phyloP scores from a whole-genome alignment of 1,140 invertebrate species.

The Lanistes nyassanus region DNA sequence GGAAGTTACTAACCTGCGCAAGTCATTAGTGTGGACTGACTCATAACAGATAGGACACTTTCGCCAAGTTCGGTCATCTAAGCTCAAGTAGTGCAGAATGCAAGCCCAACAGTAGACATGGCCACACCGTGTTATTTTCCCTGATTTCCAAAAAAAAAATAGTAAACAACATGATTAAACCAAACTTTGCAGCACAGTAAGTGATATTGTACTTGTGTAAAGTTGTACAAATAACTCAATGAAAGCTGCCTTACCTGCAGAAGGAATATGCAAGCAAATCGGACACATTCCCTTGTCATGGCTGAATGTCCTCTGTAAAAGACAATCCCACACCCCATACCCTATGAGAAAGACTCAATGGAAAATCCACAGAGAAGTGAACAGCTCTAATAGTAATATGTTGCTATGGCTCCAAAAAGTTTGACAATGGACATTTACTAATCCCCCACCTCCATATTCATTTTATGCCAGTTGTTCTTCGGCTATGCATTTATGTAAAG shows the following conservation, averaged over 20 bases:
- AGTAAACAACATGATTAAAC: background rate
- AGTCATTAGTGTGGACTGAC: slow-evolving; percentile 73
- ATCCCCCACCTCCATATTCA: too few species aligned
- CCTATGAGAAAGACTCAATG: too few species aligned
- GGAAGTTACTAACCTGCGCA: slow-evolving; percentile 78
- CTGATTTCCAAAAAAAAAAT: slow-evolving; percentile 54
- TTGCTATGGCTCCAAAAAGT: too few species aligned
- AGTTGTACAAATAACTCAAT: background rate
- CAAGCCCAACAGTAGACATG: slow-evolving; percentile 97
- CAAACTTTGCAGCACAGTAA: background rate
- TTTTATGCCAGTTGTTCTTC: too few species aligned
- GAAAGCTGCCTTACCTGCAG: slow-evolving; percentile 45
- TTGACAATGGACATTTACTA: too few species aligned
- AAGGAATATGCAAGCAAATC: slow-evolving; percentile 87
- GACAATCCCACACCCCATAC: slow-evolving; percentile 6
- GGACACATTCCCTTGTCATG: slow-evolving; percentile 83
- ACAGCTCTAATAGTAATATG: too few species aligned
- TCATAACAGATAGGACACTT: slow-evolving; percentile 66
- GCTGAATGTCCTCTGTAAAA: slow-evolving; percentile 61
- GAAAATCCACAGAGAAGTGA: too few species aligned
- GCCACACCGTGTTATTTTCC: slow-evolving; percentile 92
- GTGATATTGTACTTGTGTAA: background rate
- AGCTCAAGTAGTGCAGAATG: slow-evolving; percentile 88
- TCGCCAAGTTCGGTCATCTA: slow-evolving; percentile 74
- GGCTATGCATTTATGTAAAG: too few species aligned